A percentile compares a stretch with the other conserved stretches of the same genome.
Evolutionary conservation across 1,140 invertebrate species (phyloP).

Genomic region (Pseudomyrmex flavicornis): DNA sequence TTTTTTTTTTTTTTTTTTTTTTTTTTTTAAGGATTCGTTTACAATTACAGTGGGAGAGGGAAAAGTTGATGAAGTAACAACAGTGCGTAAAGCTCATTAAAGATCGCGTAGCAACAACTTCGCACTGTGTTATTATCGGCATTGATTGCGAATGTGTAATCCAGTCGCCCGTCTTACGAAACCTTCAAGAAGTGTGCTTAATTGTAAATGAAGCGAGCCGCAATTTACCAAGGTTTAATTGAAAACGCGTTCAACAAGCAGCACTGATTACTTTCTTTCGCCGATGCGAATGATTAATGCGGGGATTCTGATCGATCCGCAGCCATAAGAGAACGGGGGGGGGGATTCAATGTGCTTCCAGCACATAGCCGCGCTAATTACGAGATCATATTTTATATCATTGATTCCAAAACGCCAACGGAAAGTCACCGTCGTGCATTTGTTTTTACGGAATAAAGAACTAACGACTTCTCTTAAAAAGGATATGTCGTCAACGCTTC

Average conservation of each 20-base stretch:
- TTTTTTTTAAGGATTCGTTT: conserved; percentile 70
- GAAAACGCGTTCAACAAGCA: conserved; percentile 73
- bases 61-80: conserved; percentile 72
- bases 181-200: conserved; percentile 70
- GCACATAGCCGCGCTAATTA: background rate
- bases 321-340: too few species aligned
- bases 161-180: conserved; percentile 63
- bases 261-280: conserved; percentile 71
- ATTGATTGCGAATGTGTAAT: conserved; percentile 73
- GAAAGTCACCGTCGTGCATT: background rate
- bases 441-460: background rate
- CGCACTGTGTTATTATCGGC: conserved; percentile 66
- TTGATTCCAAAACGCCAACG: background rate
- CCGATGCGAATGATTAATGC: conserved; percentile 66
- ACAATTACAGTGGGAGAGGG: conserved; percentile 65
- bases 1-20: too few species aligned
- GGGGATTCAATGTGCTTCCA: conserved; percentile 14
- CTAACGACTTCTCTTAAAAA: background rate
- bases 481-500: too few species aligned
- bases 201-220: conserved; percentile 72
- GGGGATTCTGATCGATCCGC: conserved; percentile 61
- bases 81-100: conserved; percentile 73
- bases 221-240: conserved; percentile 74
- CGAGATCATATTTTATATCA: background rate
- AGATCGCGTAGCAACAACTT: conserved; percentile 54